phyloP scores from a whole-genome alignment of 2,888 invertebrate species.

The Drosophila recens region DNA sequence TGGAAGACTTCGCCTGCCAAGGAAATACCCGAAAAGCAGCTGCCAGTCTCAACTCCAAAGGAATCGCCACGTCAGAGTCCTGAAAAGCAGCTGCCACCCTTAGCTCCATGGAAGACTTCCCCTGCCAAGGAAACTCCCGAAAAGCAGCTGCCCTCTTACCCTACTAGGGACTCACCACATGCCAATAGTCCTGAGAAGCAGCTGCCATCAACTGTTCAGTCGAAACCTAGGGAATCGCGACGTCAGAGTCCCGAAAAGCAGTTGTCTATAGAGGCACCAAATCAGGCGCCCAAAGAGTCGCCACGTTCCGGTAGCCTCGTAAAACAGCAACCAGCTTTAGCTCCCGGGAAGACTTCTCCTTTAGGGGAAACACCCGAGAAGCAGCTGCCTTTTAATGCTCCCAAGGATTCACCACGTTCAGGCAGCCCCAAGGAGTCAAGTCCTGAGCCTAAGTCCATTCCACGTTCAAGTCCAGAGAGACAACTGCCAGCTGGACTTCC shows the following conservation, averaged over 20 bases:
- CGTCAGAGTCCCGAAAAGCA: conserved; percentile 35
- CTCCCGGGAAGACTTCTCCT: conserved; percentile 13
- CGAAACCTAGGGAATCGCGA: conserved; percentile 15
- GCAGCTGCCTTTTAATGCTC: neutral
- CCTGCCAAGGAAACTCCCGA: neutral
- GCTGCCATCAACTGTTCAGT: neutral
- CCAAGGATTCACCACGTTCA: conserved; percentile 9
- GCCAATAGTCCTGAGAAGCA: conserved; percentile 17
- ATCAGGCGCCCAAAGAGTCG: conserved; percentile 5
- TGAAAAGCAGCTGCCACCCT: conserved; percentile 19
- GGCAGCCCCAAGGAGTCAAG: conserved; percentile 17
- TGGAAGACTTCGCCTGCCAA: neutral
- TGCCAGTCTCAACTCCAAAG: neutral
- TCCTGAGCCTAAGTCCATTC: conserved; percentile 18
- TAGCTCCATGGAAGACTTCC: neutral
- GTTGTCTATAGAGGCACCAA: neutral
- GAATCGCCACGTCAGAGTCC: conserved; percentile 44
- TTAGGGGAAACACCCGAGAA: neutral
- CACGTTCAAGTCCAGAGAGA: conserved; percentile 39
- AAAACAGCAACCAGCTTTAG: conserved; percentile 8
- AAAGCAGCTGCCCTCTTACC: neutral
- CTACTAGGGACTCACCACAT: too few species aligned
- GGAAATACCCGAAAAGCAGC: neutral
- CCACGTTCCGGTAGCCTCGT: conserved; percentile 41
- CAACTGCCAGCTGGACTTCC: conserved; percentile 21